These are phyloP conservation scores for Pseudoatta argentina DNA, from an alignment of 1,140 invertebrate genomes.

Conservation along the genomic window DNA sequence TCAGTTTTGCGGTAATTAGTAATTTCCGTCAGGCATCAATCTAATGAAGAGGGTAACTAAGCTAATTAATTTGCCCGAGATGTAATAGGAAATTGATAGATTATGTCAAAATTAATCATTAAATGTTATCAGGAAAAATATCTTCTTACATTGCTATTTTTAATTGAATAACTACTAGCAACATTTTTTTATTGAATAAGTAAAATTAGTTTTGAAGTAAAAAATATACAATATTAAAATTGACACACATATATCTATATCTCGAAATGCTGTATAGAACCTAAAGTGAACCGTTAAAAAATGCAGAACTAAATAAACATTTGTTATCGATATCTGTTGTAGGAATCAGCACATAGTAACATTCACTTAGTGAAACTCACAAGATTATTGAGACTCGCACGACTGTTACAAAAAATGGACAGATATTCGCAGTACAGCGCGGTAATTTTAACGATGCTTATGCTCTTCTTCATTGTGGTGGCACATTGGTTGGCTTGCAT, in stretches of 20 bases:
- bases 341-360: slow-evolving; percentile 91
- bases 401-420: slow-evolving; percentile 99
- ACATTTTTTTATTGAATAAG: background rate
- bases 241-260: no score
- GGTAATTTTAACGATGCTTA: slow-evolving; percentile 97
- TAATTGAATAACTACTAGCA: background rate
- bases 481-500: slow-evolving; percentile 99
- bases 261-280: no score
- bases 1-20: slow-evolving; percentile 46
- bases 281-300: background rate
- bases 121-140: background rate
- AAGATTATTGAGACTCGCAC: slow-evolving; percentile 94
- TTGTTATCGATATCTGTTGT: slow-evolving; percentile 57
- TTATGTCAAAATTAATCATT: slow-evolving; percentile 25
- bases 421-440: slow-evolving; percentile 98
- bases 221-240: background rate
- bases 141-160: background rate
- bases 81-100: slow-evolving; percentile 39
- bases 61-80: slow-evolving; percentile 35
- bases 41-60: background rate
- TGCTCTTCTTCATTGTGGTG: slow-evolving; percentile 98
- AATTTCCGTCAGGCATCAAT: slow-evolving; percentile 35
- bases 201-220: background rate
- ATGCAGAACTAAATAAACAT: background rate
- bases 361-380: slow-evolving; percentile 98